phyloP scores from a whole-genome alignment of 1,140 invertebrate species.

The Leptoteleia sp. region DNA sequence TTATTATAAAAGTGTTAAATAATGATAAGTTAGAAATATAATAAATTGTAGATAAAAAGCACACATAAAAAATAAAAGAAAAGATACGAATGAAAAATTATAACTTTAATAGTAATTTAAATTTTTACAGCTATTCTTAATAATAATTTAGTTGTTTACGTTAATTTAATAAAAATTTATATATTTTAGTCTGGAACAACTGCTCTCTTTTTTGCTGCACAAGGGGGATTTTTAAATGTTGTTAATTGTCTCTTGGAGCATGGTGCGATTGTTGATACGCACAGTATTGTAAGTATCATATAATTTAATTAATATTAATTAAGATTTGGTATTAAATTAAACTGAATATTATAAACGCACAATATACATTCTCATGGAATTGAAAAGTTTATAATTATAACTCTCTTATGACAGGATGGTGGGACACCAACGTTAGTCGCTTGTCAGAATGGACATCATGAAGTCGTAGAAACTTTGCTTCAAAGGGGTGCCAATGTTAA shows the following conservation, averaged over 20 bases:
- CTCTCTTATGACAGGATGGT: conserved; percentile 89
- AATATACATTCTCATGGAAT: too few species aligned
- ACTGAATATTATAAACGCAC: too few species aligned
- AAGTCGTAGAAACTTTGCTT: conserved; percentile 91
- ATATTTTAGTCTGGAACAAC: conserved; percentile 91
- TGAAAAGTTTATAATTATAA: too few species aligned
- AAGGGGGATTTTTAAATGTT: conserved; percentile 93
- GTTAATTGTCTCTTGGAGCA: conserved; percentile 88
- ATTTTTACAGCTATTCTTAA: too few species aligned
- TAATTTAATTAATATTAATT: conserved; percentile 5
- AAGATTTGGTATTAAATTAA: too few species aligned
- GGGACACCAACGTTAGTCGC: conserved; percentile 95
- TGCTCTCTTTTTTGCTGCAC: conserved; percentile 94
- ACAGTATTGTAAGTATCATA: conserved; percentile 86
- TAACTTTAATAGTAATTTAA: too few species aligned
- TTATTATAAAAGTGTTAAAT: not conserved
- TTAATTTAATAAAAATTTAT: too few species aligned
- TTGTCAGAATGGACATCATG: conserved; percentile 93
- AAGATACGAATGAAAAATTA: too few species aligned
- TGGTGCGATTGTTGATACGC: conserved; percentile 89
- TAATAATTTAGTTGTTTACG: too few species aligned
- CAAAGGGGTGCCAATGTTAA: conserved; percentile 90
- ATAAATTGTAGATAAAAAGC: not conserved
- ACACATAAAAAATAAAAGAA: too few species aligned
- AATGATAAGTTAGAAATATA: too few species aligned